These are phyloP conservation scores for Tipula vernalis DNA, from an alignment of 2,888 invertebrate species.

Conservation along the genomic window DNA sequence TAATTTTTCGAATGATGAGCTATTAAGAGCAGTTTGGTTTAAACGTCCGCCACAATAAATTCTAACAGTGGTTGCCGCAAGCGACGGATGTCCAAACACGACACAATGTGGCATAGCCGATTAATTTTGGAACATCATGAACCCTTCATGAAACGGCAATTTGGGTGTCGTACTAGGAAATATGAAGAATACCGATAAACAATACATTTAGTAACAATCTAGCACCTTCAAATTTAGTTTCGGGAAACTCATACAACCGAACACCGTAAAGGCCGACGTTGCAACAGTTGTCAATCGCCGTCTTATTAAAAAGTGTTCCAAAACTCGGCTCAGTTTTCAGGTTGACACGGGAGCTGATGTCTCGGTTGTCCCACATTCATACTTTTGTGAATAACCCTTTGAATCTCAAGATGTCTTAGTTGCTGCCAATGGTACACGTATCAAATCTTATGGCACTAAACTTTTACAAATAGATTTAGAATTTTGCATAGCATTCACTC, in stretches of 20 bases:
- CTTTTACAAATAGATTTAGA: not conserved
- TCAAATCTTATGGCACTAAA: not conserved
- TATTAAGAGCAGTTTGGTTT: not conserved
- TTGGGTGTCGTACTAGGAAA: not conserved
- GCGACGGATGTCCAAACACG: not conserved
- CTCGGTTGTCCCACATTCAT: not conserved
- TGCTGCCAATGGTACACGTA: not conserved
- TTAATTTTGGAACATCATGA: no score
- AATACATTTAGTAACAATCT: no score
- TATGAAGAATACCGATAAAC: not conserved
- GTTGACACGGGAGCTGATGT: not conserved
- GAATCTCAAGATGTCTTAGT: not conserved
- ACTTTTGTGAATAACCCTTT: not conserved
- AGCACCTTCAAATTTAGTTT: not conserved
- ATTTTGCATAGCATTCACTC: not conserved
- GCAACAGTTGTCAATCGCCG: not conserved
- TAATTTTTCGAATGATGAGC: no score
- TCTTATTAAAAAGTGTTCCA: not conserved
- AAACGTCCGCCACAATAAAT: not conserved
- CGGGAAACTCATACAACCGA: not conserved
- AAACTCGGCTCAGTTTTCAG: not conserved
- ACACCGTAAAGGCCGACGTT: not conserved
- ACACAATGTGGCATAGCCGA: not conserved
- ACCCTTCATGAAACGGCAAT: no score
- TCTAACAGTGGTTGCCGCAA: not conserved